These are phyloP conservation scores for Fragum sueziense DNA, from an alignment of 2,888 invertebrate genomes.

Conservation along the genomic window DNA sequence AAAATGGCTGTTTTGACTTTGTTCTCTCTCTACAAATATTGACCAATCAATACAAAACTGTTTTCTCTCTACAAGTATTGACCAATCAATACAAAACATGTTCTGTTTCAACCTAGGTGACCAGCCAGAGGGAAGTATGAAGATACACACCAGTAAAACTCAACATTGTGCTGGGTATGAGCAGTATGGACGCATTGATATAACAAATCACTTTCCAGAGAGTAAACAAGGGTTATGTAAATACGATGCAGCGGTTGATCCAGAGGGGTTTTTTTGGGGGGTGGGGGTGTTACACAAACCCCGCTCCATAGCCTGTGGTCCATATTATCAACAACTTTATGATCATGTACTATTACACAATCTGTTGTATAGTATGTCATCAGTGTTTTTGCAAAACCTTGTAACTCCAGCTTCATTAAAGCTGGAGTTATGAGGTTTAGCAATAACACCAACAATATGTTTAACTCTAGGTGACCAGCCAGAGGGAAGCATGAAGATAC, in stretches of 20 bases:
- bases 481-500: slow-evolving; percentile 36
- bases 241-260: background rate
- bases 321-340: background rate
- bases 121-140: background rate
- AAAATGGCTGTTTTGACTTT: background rate
- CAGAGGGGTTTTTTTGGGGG: background rate
- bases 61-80: background rate
- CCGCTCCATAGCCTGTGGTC: background rate
- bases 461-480: slow-evolving; percentile 56
- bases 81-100: too few relatives aligned
- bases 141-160: background rate
- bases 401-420: too few relatives aligned
- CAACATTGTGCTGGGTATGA: background rate
- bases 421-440: too few relatives aligned
- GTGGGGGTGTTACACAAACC: background rate
- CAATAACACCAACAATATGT: too few relatives aligned
- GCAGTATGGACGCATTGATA: background rate
- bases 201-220: background rate
- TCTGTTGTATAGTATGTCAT: too few relatives aligned
- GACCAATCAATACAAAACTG: background rate
- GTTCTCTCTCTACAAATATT: background rate
- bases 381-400: too few relatives aligned
- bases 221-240: background rate
- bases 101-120: too few relatives aligned
- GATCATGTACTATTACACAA: background rate